Evolutionary conservation across 2,797 vertebrate genomes (phyloP).

Genomic region (Ambastaia sidthimunki): DNA sequence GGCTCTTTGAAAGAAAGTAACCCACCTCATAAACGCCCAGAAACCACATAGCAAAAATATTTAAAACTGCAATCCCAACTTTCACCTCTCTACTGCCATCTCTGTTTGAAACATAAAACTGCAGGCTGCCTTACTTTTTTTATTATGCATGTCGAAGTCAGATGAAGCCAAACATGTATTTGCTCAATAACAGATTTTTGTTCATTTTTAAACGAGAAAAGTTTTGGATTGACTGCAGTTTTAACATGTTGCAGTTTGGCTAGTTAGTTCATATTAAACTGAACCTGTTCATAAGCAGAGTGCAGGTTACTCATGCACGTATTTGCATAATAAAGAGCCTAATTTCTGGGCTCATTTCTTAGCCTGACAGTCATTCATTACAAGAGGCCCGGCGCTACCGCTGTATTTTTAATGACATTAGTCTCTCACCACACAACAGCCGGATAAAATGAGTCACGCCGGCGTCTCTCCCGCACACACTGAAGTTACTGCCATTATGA

Average conservation of each 20-base stretch:
- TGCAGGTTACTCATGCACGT: slow-evolving; percentile 22
- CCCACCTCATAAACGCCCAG: neutral
- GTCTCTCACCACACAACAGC: slow-evolving; percentile 60
- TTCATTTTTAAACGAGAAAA: no score
- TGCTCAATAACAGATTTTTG: no score
- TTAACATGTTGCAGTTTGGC: neutral
- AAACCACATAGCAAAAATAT: neutral
- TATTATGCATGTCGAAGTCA: no score
- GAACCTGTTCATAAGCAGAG: slow-evolving; percentile 15
- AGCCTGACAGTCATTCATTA: slow-evolving; percentile 45
- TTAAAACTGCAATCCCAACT: no score
- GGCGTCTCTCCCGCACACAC: slow-evolving; percentile 33
- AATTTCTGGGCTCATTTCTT: slow-evolving; percentile 17
- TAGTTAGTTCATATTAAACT: neutral
- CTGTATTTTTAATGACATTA: slow-evolving; percentile 48
- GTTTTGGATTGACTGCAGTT: no score
- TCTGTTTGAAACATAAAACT: no score
- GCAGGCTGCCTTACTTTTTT: no score
- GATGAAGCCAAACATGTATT: no score
- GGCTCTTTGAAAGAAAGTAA: neutral
- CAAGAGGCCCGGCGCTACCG: slow-evolving; percentile 35
- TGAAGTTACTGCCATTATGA: slow-evolving; percentile 71
- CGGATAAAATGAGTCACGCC: slow-evolving; percentile 61
- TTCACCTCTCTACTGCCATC: no score
- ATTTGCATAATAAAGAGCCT: slow-evolving; percentile 44